Conservation (phyloP, 2,888 invertebrate genomes). For the Microctonus hyperodae region DNA sequence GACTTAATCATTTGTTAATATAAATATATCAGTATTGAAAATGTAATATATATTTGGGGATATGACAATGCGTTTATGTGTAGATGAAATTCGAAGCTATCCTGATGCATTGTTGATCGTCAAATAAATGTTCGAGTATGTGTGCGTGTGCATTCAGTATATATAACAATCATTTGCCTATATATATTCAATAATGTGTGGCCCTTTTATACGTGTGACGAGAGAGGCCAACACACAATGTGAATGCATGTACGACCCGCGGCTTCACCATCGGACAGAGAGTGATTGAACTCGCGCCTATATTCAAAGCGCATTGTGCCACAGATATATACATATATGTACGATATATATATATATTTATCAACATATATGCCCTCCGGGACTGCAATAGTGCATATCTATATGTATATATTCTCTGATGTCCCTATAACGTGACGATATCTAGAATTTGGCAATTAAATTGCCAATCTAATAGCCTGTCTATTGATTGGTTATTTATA, state of each 20-base stretch:
- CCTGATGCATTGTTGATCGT: constrained; percentile 25
- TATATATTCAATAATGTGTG: neutral
- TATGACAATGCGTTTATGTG: neutral
- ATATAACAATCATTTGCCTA: too few species aligned
- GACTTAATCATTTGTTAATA: neutral
- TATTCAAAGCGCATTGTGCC: constrained; percentile 36
- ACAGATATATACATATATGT: constrained; percentile 21
- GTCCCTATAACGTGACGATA: constrained; percentile 53
- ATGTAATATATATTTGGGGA: neutral
- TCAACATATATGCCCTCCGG: constrained; percentile 48
- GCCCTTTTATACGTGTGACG: neutral
- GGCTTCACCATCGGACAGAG: constrained; percentile 22
- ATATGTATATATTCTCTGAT: constrained; percentile 6
- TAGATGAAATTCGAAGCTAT: constrained; percentile 11
- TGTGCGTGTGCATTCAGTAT: neutral
- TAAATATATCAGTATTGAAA: neutral
- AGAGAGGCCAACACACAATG: constrained; percentile 8
- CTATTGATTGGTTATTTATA: constrained; percentile 5
- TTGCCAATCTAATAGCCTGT: constrained; percentile 26
- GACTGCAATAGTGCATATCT: constrained; percentile 34
- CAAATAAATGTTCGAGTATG: constrained; percentile 1
- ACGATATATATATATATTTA: neutral
- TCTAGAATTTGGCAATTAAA: constrained; percentile 59
- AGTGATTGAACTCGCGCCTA: constrained; percentile 44
- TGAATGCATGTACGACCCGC: constrained; percentile 17